These are phyloP conservation scores for Goniozus legneri DNA, from an alignment of 1,140 invertebrate species.

Conservation along the genomic window DNA sequence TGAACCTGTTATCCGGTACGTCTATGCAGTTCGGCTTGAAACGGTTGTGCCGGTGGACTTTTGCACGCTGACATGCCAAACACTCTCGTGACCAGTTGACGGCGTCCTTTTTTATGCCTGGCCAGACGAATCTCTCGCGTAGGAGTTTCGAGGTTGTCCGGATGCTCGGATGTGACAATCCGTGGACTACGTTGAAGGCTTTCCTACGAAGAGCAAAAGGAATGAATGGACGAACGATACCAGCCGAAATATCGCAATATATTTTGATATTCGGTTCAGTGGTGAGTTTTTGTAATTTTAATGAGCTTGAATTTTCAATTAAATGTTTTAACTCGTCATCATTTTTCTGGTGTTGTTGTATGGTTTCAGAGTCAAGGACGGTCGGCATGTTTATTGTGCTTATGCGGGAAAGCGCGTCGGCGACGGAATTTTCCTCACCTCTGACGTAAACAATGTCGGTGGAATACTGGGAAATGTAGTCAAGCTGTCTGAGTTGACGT, in stretches of 20 bases:
- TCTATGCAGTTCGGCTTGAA: not conserved
- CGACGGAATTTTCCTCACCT: conserved; percentile 22
- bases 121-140: conserved; percentile 11
- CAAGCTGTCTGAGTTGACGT: conserved; percentile 10
- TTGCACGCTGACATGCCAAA: conserved; percentile 21
- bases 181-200: conserved; percentile 14
- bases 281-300: conserved; percentile 9
- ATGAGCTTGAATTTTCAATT: not conserved
- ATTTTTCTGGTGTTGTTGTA: conserved; percentile 15
- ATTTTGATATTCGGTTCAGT: conserved; percentile 3
- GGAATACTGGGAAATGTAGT: conserved; percentile 12
- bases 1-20: conserved; percentile 23
- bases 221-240: conserved; percentile 17
- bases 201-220: conserved; percentile 12
- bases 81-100: conserved; percentile 14
- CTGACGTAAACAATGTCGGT: conserved; percentile 22
- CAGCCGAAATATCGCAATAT: conserved; percentile 9
- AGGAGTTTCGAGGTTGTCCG: not conserved
- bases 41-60: conserved; percentile 21
- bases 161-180: conserved; percentile 23
- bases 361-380: conserved; percentile 1
- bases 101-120: conserved; percentile 12
- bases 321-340: conserved; percentile 12
- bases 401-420: conserved; percentile 23
- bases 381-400: conserved; percentile 3